Conservation (phyloP, 2,113 vertebrate genomes). For the Trochalopteron elliotii region DNA sequence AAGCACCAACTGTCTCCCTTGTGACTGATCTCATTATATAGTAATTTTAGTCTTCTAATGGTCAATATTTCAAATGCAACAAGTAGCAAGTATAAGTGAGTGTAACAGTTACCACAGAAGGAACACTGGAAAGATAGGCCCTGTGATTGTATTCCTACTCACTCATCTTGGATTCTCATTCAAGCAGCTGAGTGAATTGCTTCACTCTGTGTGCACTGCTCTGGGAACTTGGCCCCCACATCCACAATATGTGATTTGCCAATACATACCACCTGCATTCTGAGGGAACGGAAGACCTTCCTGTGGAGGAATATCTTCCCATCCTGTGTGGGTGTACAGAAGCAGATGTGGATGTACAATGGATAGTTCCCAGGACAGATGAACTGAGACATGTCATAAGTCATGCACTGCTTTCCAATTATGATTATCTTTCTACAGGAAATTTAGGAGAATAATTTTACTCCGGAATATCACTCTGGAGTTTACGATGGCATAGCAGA, state of each 20-base stretch:
- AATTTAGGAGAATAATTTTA: not conserved
- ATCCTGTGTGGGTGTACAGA: slow-evolving; percentile 59
- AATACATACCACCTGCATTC: slow-evolving; percentile 48
- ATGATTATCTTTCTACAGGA: slow-evolving; percentile 40
- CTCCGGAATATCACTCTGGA: not conserved
- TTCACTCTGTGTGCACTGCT: not conserved
- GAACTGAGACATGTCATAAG: slow-evolving; percentile 17
- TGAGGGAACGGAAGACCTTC: slow-evolving; percentile 48
- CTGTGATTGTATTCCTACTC: not conserved
- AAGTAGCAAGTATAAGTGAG: not conserved
- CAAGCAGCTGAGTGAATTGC: not conserved
- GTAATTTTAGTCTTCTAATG: not conserved
- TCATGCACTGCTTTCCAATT: slow-evolving; percentile 24
- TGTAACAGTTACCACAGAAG: not conserved
- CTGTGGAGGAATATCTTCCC: slow-evolving; percentile 55
- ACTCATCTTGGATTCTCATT: slow-evolving; percentile 14
- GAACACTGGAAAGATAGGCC: not conserved
- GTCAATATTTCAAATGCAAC: not conserved
- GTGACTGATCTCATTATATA: not conserved
- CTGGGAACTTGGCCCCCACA: slow-evolving; percentile 54
- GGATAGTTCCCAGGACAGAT: slow-evolving; percentile 57
- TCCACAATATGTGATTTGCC: not conserved
- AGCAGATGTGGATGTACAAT: slow-evolving; percentile 36
- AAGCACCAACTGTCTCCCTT: not conserved
- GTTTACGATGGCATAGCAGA: not conserved